These are phyloP conservation scores for Nothobranchius kuhntae DNA, from an alignment of 2,113 vertebrate species.

Conservation along the genomic window DNA sequence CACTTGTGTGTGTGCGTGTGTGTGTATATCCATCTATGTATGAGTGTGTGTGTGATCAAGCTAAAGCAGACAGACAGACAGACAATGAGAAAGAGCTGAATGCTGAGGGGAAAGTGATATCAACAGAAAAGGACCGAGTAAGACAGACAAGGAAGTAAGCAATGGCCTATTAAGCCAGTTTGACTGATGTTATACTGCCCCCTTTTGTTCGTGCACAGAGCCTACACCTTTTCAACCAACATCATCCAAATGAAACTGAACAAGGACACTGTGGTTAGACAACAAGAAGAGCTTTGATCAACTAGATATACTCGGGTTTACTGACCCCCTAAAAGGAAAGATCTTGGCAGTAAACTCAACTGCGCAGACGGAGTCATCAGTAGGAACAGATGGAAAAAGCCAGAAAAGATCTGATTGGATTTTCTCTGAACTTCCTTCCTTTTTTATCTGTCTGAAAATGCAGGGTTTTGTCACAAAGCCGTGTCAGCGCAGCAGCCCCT, in stretches of 20 bases:
- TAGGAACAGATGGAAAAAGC: constrained; percentile 36
- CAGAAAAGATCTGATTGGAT: constrained; percentile 50
- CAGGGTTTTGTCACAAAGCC: constrained; percentile 53
- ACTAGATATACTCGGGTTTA: constrained; percentile 51
- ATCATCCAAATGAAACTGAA: constrained; percentile 22
- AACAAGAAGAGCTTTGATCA: constrained; percentile 58
- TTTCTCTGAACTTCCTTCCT: constrained; percentile 34
- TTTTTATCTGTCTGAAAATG: constrained; percentile 58
- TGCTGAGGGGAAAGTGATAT: constrained; percentile 49
- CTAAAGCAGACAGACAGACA: constrained; percentile 35
- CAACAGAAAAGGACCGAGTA: constrained; percentile 38
- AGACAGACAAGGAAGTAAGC: constrained; percentile 49
- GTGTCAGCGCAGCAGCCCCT: constrained; percentile 47
- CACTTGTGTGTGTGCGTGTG: constrained; percentile 31
- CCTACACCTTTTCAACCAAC: constrained; percentile 26
- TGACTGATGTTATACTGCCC: constrained; percentile 74
- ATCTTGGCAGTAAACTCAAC: constrained; percentile 54
- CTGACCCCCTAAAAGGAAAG: constrained; percentile 41
- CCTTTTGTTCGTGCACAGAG: constrained; percentile 53
- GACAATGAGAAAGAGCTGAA: constrained; percentile 49
- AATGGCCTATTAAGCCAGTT: constrained; percentile 15
- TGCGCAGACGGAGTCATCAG: constrained; percentile 44
- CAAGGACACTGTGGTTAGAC: constrained; percentile 26
- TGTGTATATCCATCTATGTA: background rate
- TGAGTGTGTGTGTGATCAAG: constrained; percentile 3